Evolutionary conservation across 2,888 invertebrate species (phyloP).

Genomic region (Patella ulyssiponensis): DNA sequence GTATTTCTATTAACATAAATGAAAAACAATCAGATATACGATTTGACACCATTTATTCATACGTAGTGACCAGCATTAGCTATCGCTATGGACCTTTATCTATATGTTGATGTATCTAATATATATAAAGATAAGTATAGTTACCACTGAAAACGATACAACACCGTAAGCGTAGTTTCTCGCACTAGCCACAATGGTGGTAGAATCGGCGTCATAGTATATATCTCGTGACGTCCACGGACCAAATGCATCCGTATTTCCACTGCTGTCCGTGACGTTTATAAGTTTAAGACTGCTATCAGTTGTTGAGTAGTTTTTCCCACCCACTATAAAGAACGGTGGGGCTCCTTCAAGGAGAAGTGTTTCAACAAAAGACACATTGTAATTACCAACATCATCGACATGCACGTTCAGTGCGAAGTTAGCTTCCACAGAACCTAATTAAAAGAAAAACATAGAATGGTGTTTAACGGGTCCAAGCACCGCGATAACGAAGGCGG

Average conservation of each 20-base stretch:
- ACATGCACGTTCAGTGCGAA: neutral
- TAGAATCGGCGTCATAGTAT: constrained; percentile 21
- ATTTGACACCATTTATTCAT: too few species aligned
- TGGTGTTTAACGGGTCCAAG: too few species aligned
- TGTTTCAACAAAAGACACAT: neutral
- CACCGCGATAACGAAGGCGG: too few species aligned
- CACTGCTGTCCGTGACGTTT: constrained; percentile 12
- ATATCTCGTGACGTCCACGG: constrained; percentile 15
- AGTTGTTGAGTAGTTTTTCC: constrained; percentile 35
- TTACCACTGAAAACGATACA: constrained; percentile 29
- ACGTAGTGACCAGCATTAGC: too few species aligned
- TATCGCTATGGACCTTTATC: too few species aligned
- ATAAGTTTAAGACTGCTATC: constrained; percentile 38
- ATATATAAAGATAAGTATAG: neutral
- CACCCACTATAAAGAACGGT: constrained; percentile 43
- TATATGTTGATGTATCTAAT: too few species aligned
- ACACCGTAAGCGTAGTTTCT: constrained; percentile 14
- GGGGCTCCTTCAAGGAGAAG: constrained; percentile 47
- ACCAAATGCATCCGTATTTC: neutral
- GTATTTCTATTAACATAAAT: too few species aligned
- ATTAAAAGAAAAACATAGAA: too few species aligned
- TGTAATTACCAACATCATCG: neutral
- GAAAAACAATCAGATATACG: too few species aligned
- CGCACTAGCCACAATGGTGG: constrained; percentile 22
- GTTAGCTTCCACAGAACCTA: neutral